Percentiles rank a stretch among this genome's conserved stretches.
phyloP scores from a whole-genome alignment of 2,888 invertebrate genomes.

The Metallyticus violacea region DNA sequence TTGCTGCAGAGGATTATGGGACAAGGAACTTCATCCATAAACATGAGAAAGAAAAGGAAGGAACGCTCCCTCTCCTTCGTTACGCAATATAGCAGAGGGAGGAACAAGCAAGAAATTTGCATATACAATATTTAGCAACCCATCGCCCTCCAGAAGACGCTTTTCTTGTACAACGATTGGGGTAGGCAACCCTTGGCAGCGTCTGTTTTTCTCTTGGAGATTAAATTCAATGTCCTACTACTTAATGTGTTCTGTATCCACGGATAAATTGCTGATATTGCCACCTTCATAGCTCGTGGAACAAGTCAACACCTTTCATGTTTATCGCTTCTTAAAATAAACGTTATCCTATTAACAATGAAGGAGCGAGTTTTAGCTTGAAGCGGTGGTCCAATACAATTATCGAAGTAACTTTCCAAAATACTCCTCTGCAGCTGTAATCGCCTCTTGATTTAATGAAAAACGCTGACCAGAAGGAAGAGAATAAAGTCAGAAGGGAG shows the following conservation, averaged over 20 bases:
- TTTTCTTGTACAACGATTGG: too few relatives aligned
- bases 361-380: too few relatives aligned
- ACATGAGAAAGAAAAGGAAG: background rate
- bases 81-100: background rate
- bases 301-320: background rate
- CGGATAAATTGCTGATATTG: background rate
- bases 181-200: background rate
- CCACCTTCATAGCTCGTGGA: background rate
- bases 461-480: too few relatives aligned
- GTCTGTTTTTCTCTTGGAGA: background rate
- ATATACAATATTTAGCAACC: background rate
- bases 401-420: too few relatives aligned
- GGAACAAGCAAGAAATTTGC: background rate
- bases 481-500: too few relatives aligned
- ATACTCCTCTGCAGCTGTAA: too few relatives aligned
- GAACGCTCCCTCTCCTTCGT: background rate
- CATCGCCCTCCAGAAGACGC: too few relatives aligned
- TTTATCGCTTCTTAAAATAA: too few relatives aligned
- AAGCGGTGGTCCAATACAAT: too few relatives aligned
- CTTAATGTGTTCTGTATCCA: background rate
- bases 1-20: background rate
- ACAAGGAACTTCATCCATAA: background rate
- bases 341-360: too few relatives aligned
- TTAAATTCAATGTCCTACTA: background rate
- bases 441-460: too few relatives aligned